Evolutionary conservation across 2,888 invertebrate species (phyloP).

Genomic region (Cephus sareptanus): DNA sequence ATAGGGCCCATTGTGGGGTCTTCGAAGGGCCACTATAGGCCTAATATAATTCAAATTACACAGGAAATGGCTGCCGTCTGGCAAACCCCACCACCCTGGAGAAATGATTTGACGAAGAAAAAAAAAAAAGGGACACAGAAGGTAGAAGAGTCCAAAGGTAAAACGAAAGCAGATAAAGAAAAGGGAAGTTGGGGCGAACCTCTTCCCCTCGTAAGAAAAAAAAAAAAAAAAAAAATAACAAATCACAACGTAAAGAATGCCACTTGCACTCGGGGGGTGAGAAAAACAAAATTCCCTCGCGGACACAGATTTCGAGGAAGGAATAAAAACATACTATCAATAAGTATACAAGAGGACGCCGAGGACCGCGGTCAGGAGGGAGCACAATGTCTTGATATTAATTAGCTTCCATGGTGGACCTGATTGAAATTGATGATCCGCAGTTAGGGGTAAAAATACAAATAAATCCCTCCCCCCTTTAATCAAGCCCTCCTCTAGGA

Average conservation of each 20-base stretch:
- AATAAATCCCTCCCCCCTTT: not conserved
- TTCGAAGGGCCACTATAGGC: conserved; percentile 14
- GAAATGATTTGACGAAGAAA: not conserved
- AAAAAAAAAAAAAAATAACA: not conserved
- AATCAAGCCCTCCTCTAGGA: not conserved
- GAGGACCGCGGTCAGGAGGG: not conserved
- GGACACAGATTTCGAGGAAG: not conserved
- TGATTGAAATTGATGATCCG: conserved; percentile 7
- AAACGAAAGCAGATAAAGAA: not conserved
- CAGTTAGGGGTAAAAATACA: conserved; percentile 5
- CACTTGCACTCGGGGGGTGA: not conserved
- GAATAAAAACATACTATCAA: not conserved
- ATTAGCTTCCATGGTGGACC: conserved; percentile 4
- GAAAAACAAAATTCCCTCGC: not conserved
- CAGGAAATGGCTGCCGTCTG: conserved; percentile 22
- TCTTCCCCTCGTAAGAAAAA: not conserved
- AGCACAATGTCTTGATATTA: not conserved
- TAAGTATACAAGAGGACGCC: not conserved
- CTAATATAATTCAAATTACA: conserved; percentile 26
- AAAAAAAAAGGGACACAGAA: not conserved
- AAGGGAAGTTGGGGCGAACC: not conserved
- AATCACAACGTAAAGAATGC: not conserved
- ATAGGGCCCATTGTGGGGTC: conserved; percentile 19
- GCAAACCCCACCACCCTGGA: conserved; percentile 16
- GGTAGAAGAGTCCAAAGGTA: not conserved